Evolutionary conservation across 2,888 invertebrate genomes (phyloP).

Genomic region (Deilephila elpenor): DNA sequence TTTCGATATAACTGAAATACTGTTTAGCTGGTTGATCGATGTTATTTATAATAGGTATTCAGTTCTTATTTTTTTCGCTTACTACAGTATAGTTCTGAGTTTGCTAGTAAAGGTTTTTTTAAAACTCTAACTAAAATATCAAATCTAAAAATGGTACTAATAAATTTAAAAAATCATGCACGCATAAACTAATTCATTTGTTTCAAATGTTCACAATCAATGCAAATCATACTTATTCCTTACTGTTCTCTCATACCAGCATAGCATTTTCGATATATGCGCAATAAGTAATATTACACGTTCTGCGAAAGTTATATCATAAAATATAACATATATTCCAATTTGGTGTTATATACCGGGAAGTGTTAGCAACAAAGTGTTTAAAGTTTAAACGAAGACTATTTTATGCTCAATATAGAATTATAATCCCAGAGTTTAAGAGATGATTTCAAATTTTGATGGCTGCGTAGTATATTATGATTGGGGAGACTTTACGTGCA

Average conservation of each 20-base stretch:
- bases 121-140: no score
- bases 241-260: neutral
- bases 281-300: constrained; percentile 20
- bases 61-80: no score
- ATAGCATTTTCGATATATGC: constrained; percentile 25
- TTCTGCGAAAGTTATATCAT: constrained; percentile 35
- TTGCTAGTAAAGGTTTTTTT: no score
- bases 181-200: no score
- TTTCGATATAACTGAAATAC: no score
- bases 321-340: constrained; percentile 35
- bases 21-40: no score
- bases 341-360: neutral
- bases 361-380: constrained; percentile 26
- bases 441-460: neutral
- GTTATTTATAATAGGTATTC: no score
- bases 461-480: neutral
- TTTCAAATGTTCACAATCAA: no score
- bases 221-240: no score
- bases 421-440: neutral
- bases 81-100: no score
- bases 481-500: neutral
- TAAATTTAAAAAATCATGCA: no score
- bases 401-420: neutral
- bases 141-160: no score
- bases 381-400: constrained; percentile 1